phyloP scores from a whole-genome alignment of 1,140 invertebrate genomes.

The Meloidogyne chitwoodi region DNA sequence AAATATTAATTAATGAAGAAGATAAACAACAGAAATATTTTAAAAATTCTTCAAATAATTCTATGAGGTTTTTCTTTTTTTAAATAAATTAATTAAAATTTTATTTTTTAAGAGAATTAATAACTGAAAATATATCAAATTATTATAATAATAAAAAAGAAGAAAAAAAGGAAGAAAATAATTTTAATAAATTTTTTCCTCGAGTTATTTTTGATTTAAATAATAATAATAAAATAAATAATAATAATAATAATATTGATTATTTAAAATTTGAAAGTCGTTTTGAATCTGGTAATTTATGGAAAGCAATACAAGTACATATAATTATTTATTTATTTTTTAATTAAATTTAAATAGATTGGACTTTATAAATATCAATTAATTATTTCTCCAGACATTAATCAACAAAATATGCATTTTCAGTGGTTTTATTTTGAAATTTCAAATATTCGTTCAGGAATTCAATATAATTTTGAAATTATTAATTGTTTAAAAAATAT shows the following conservation, averaged over 20 bases:
- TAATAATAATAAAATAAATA: constrained; percentile 57
- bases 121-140: not conserved
- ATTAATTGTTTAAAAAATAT: constrained; percentile 83
- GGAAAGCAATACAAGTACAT: constrained; percentile 83
- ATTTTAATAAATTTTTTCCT: not conserved
- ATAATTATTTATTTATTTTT: not conserved
- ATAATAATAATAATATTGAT: constrained; percentile 50
- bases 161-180: not conserved
- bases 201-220: constrained; percentile 74
- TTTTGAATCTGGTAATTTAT: constrained; percentile 91
- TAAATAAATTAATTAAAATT: not conserved
- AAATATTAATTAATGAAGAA: not conserved
- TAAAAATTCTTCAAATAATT: not conserved
- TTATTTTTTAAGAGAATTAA: not conserved
- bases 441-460: constrained; percentile 72
- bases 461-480: constrained; percentile 79
- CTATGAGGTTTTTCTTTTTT: not conserved
- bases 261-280: constrained; percentile 82
- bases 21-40: not conserved
- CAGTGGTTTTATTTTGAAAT: constrained; percentile 90
- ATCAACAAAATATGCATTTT: constrained; percentile 70
- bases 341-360: constrained; percentile 11
- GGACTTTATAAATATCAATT: constrained; percentile 77
- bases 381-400: constrained; percentile 82
- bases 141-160: not conserved